These are phyloP conservation scores for Enteromius argenteus DNA, from an alignment of 2,797 vertebrate species.

Conservation along the genomic window DNA sequence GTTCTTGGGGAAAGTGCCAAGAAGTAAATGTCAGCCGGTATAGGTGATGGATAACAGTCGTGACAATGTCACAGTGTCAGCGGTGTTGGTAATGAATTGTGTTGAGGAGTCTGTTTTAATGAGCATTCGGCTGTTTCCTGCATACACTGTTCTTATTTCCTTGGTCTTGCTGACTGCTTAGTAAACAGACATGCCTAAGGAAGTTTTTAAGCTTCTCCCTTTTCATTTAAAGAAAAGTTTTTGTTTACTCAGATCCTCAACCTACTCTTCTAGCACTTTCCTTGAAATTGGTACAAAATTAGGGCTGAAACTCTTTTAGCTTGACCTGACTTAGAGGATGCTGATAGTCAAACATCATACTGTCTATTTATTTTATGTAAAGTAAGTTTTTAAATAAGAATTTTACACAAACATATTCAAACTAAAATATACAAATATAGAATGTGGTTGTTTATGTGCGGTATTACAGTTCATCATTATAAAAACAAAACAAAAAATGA, in stretches of 20 bases:
- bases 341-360: background rate
- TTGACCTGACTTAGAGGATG: background rate
- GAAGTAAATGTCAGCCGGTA: conserved; percentile 31
- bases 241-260: background rate
- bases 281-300: background rate
- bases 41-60: conserved; percentile 40
- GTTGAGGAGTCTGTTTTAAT: conserved; percentile 33
- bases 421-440: background rate
- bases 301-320: too few relatives aligned
- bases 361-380: background rate
- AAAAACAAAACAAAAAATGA: background rate
- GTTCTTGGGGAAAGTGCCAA: conserved; percentile 34
- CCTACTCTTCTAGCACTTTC: background rate
- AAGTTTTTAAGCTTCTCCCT: background rate
- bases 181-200: conserved; percentile 7
- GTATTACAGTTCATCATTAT: background rate
- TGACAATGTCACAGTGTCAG: conserved; percentile 32
- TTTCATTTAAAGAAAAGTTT: background rate
- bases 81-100: conserved; percentile 26
- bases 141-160: conserved; percentile 16
- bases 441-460: background rate
- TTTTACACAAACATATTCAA: background rate
- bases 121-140: conserved; percentile 1
- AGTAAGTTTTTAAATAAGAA: background rate
- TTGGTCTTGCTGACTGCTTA: conserved; percentile 34